Conservation (phyloP, 2,888 invertebrate species). For the Desoria tigrina region DNA sequence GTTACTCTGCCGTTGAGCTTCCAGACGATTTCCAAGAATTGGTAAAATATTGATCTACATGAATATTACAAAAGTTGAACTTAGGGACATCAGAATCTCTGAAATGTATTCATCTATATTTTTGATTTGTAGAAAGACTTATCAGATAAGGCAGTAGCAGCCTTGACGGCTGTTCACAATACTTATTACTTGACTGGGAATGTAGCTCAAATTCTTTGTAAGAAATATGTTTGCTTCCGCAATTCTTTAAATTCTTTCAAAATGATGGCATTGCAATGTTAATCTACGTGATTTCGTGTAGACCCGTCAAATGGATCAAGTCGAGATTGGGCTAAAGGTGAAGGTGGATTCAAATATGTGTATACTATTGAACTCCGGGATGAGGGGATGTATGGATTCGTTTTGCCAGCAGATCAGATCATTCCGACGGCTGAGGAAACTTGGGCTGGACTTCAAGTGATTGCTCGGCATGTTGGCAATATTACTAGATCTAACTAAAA, state of each 20-base stretch:
- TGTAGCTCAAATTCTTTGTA: constrained; percentile 53
- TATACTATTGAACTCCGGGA: constrained; percentile 57
- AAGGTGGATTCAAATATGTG: constrained; percentile 45
- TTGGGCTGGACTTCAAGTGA: constrained; percentile 49
- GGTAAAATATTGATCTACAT: constrained; percentile 37
- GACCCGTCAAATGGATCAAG: constrained; percentile 48
- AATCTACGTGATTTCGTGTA: constrained; percentile 17
- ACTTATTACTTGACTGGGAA: constrained; percentile 55
- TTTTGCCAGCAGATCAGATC: constrained; percentile 57
- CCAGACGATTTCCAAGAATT: constrained; percentile 52
- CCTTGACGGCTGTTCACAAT: constrained; percentile 54
- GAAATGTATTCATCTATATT: neutral
- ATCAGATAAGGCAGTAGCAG: constrained; percentile 37
- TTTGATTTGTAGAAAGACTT: constrained; percentile 2
- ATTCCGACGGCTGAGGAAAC: constrained; percentile 52
- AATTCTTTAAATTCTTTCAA: neutral
- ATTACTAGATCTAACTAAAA: too few species aligned
- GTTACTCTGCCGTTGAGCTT: constrained; percentile 53
- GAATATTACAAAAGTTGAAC: too few species aligned
- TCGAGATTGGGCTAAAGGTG: constrained; percentile 52
- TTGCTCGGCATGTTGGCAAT: constrained; percentile 33
- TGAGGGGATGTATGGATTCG: constrained; percentile 58
- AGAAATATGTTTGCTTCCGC: constrained; percentile 7
- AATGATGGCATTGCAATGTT: neutral
- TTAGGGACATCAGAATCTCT: too few species aligned